Percentiles rank a stretch among this genome's conserved stretches.
Evolutionary conservation across 2,797 vertebrate species (phyloP).

Genomic region (Gorsachius magnificus): DNA sequence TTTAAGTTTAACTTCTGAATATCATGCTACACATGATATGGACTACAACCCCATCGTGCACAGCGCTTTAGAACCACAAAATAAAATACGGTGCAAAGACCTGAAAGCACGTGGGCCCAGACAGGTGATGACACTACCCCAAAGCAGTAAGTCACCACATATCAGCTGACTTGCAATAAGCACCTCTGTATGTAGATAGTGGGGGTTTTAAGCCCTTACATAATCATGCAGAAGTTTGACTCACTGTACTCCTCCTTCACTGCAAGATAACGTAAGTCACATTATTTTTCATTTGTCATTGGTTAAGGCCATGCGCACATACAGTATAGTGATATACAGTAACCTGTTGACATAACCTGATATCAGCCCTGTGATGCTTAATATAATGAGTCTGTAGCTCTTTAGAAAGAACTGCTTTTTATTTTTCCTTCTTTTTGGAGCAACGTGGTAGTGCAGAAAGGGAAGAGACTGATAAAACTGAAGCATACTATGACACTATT

Average conservation of each 20-base stretch:
- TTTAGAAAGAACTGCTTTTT: not conserved
- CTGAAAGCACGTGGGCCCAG: not conserved
- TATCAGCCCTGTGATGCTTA: not conserved
- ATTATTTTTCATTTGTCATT: not conserved
- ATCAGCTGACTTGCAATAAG: not conserved
- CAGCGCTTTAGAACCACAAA: not conserved
- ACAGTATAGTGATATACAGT: not conserved
- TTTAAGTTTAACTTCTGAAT: not conserved
- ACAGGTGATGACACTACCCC: not conserved
- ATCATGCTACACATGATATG: fast-evolving
- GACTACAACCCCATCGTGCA: not conserved
- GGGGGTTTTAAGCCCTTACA: not conserved
- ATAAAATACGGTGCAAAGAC: not conserved
- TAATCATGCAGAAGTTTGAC: not conserved
- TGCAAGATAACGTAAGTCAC: not conserved
- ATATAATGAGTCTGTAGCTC: not conserved
- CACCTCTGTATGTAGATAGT: fast-evolving
- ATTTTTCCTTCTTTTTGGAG: not conserved
- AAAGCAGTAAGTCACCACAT: not conserved
- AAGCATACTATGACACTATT: not conserved
- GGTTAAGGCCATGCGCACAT: not conserved
- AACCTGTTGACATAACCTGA: not conserved
- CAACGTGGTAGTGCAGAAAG: not conserved
- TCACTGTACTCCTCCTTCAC: not conserved
- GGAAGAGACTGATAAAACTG: not conserved